Conservation (phyloP, 2,888 invertebrate genomes). For the Lepidochrysops patricia region DNA sequence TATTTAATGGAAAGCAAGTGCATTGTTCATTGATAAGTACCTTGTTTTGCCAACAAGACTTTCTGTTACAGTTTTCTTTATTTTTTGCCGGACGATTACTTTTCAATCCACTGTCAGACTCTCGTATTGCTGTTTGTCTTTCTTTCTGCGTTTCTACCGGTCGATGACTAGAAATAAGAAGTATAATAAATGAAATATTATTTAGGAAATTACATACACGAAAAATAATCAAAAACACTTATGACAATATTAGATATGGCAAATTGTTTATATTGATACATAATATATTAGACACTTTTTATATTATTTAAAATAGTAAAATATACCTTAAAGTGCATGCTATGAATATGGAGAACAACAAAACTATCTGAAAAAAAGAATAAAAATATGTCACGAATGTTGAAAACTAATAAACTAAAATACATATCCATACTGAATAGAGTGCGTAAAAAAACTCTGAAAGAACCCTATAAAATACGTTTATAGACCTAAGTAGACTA, state of each 20-base stretch:
- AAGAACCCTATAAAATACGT: no score
- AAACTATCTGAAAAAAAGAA: slow-evolving; percentile 15
- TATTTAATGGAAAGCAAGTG: slow-evolving; percentile 29
- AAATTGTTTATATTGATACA: no score
- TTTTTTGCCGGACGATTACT: not conserved
- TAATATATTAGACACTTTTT: no score
- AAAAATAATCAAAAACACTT: no score
- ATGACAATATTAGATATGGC: no score
- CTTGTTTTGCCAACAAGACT: not conserved
- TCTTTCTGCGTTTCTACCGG: not conserved
- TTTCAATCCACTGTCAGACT: not conserved
- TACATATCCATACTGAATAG: no score
- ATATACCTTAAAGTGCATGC: not conserved
- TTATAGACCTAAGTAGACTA: no score
- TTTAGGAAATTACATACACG: no score
- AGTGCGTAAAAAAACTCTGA: no score
- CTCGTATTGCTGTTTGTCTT: not conserved
- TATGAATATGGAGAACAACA: not conserved
- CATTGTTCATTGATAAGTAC: slow-evolving; percentile 24
- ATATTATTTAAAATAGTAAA: not conserved
- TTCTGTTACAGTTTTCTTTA: not conserved
- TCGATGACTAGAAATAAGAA: not conserved
- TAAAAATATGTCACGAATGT: no score
- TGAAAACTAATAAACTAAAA: no score
- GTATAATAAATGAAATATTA: not conserved